Conservation (phyloP, 1,140 invertebrate genomes). For the Lepidurus apus region DNA sequence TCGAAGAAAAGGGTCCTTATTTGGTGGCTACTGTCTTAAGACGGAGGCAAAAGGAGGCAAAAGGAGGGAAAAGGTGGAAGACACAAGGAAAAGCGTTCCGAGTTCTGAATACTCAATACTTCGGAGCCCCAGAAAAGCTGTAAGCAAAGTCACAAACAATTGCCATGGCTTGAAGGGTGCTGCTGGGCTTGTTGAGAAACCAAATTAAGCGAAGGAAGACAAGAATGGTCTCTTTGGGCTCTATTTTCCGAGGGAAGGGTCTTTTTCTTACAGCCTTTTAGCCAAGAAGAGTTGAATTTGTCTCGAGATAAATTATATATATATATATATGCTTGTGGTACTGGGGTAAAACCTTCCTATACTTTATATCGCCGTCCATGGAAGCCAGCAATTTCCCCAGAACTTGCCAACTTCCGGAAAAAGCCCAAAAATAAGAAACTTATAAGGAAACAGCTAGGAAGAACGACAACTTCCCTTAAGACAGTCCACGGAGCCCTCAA, state of each 20-base stretch:
- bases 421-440: not conserved
- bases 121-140: too few relatives aligned
- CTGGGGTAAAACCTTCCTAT: not conserved
- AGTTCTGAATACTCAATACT: not conserved
- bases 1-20: too few relatives aligned
- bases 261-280: not conserved
- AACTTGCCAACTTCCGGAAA: constrained; percentile 18
- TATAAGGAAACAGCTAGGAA: not conserved
- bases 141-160: not conserved
- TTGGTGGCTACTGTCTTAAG: too few relatives aligned
- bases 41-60: too few relatives aligned
- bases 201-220: not conserved
- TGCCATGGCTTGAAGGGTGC: not conserved
- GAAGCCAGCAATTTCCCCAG: constrained; percentile 14
- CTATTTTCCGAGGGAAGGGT: not conserved
- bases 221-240: not conserved
- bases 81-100: not conserved
- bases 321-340: not conserved
- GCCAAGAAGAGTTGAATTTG: not conserved
- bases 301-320: not conserved
- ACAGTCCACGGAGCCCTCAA: not conserved
- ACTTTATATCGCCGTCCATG: not conserved
- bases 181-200: not conserved
- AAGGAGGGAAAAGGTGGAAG: not conserved
- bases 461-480: not conserved